Evolutionary conservation across 2,797 vertebrate genomes (phyloP).

Genomic region (Megaceryle alcyon): DNA sequence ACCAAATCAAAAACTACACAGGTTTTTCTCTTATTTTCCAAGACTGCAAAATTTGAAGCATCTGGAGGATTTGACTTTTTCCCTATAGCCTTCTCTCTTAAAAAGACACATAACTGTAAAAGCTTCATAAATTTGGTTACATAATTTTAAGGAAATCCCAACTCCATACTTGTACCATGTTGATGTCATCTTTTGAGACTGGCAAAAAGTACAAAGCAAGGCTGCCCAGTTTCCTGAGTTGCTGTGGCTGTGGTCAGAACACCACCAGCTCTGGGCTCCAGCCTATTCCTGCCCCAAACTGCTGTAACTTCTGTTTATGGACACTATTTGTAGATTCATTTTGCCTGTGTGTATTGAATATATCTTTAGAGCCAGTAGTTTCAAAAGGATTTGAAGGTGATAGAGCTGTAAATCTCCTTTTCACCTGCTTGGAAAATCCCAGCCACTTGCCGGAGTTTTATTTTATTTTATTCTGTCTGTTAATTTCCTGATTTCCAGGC

Average conservation of each 20-base stretch:
- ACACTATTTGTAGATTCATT: background rate
- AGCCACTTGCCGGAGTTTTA: background rate
- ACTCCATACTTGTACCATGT: background rate
- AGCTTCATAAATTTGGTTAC: background rate
- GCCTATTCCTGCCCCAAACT: background rate
- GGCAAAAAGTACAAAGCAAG: background rate
- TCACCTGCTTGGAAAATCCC: background rate
- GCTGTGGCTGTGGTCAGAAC: background rate
- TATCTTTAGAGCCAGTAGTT: background rate
- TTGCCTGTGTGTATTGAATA: background rate
- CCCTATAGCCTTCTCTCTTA: background rate
- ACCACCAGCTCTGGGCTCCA: background rate
- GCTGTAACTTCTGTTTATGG: background rate
- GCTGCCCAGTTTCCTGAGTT: background rate
- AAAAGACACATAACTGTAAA: background rate
- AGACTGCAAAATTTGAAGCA: background rate
- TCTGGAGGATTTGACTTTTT: background rate
- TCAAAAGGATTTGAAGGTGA: background rate
- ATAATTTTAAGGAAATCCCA: background rate
- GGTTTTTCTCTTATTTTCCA: background rate
- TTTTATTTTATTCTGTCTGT: background rate
- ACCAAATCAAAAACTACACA: background rate
- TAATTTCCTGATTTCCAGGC: background rate
- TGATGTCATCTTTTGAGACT: background rate
- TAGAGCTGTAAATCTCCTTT: background rate